Base-by-base conservation (phyloP, 30 jellyfish, hydroid and myxozoan species). In the Aurelia coerulea region DNA sequence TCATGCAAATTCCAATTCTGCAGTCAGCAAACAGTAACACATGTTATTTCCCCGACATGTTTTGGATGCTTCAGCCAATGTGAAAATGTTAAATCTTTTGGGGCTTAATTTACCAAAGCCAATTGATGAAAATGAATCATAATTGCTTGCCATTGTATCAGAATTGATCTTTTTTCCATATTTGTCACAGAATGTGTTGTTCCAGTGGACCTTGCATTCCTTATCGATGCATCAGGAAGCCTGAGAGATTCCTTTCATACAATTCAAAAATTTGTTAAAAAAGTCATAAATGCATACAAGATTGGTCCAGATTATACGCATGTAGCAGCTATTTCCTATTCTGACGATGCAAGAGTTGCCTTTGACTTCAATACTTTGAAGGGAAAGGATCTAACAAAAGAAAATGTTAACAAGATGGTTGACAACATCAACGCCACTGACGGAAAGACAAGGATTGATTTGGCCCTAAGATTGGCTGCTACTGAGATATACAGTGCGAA, bases 171-270 rank as follows among this genome's bases (percentile, higher is more conserved):
- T 0, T 46, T 46, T 46, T 6, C 14, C 11, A 9, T 46, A 67
- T 67, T 67, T 29, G n/a, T 56, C 80, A 15, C 77, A 95, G 99
- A 77, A 9, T 95, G 99, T 78, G 67, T 91, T 12, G 98, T 95
- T 60, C 99, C 99, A 23, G 96, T 95, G 68, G 99, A 95, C 59
- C 98, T 95, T 72, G 99, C 97, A 32, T 95, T 95, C 89, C 92
- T 95, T 35, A 95, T 95, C 78, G 99, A 95, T 83, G 99, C 97
- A 46, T 95, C 99, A 63, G 97, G 97, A 13, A 90, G 98, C 70
- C 90, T 95, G 98, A n/a, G 82, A 66, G 2, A 87, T 41, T 79
- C 70, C 84, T 95, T 95, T 74, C 85, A 33, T 50, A 87, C 85
- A 75, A 95, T 95, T 46, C 84, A 86, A 69, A 68, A 86, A 29